Evolutionary conservation across 92 coral and sea anemone genomes (phyloP), one percentile per base, ranked within the genome.

Genomic region (Heliopora coerulea): DNA sequence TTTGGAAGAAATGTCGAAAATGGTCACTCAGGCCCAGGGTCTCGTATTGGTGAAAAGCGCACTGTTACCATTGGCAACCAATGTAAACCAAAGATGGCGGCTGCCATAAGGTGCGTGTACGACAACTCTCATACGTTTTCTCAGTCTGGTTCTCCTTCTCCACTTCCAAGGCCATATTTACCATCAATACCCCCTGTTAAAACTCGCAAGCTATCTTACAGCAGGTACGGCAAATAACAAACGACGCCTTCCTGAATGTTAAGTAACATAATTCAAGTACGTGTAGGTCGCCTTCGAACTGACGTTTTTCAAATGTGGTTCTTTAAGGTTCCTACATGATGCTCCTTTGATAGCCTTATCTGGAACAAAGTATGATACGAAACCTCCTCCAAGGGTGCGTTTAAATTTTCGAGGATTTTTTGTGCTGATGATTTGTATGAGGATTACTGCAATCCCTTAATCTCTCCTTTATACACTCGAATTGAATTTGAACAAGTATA

Each of bases 111-210:
- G 21, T 25, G 74, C 34, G 58, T 67, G 1, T 67, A 67, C 30
- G 74, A 67, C 21, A 44, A 67, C 32, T 12, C 59, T 1, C 3
- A 67, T 20, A 67, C 46, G 74, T 67, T 67, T 46, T 50, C 54
- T 23, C 74, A 49, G 20, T 78, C 88, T 30, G 96, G 97, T n/a
- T 81, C 90, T 9, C 96, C 96, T 31, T 85, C 97, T 25, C 97
- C 97, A 29, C 77, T 92, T 54, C 97, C 97, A 50, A 87, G 89
- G 24, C 97, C 97, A 12, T 92, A 92, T 87, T 74, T 92, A 73
- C 97, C 97, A 17, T 82, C 97, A 25, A 72, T 92, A 34, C 97
- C 97, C 40, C 97, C 97, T 29, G 57, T 59, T 3, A 92, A 87
- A 73, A 89, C 96, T 37, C 84, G 79, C 41, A 92, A 87, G 60